Evolutionary conservation across 2,113 vertebrate species (phyloP).

Genomic region (Ammodramus savannarum): DNA sequence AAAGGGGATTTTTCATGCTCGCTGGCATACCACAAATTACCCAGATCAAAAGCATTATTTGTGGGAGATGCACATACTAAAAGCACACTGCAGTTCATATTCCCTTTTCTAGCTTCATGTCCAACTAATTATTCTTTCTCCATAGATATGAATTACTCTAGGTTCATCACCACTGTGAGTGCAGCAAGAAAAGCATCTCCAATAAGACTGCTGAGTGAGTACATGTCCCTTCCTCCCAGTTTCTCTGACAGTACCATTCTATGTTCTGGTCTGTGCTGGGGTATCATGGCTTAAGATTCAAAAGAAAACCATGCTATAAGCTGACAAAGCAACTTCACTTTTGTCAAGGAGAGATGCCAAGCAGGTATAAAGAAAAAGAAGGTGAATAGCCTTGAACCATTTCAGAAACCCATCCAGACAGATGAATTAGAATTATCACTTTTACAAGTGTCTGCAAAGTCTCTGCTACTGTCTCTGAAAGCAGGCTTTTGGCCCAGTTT

Average conservation of each 20-base stretch:
- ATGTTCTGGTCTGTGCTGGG: background rate
- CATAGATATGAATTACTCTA: conserved; percentile 86
- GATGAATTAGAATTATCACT: background rate
- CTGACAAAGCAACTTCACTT: background rate
- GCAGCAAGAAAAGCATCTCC: conserved; percentile 81
- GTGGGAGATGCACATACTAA: background rate
- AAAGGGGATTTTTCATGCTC: background rate
- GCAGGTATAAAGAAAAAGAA: background rate
- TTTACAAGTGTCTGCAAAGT: background rate
- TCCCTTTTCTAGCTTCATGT: background rate
- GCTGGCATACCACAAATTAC: background rate
- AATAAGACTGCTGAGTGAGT: conserved; percentile 87
- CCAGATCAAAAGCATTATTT: background rate
- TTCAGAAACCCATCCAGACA: background rate
- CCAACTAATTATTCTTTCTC: background rate
- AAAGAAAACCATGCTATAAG: background rate
- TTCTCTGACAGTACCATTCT: background rate
- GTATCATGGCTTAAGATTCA: background rate
- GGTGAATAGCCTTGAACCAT: background rate
- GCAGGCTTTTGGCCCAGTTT: background rate
- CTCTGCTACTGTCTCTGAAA: background rate
- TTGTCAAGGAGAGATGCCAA: background rate
- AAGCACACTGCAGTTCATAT: background rate
- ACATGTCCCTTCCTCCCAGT: background rate
- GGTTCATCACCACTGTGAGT: conserved; percentile 86